These are phyloP conservation scores for Ceratosolen solmsi DNA, from an alignment of 1,140 invertebrate species.

Conservation along the genomic window DNA sequence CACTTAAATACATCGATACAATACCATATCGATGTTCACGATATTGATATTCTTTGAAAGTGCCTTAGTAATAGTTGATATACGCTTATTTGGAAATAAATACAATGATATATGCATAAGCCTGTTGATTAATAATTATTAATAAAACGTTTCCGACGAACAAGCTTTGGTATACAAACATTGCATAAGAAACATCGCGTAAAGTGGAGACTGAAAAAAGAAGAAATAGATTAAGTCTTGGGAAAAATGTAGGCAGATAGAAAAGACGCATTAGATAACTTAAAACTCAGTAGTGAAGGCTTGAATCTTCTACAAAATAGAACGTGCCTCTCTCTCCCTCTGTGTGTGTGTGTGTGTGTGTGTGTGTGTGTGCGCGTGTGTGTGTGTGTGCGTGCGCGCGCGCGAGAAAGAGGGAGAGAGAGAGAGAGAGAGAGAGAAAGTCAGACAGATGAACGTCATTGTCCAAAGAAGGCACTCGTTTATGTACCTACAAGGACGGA, in stretches of 20 bases:
- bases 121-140: conserved; percentile 17
- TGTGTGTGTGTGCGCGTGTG: too few relatives aligned
- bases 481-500: conserved; percentile 3
- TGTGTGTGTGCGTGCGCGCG: too few relatives aligned
- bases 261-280: conserved; percentile 2
- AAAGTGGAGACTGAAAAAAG: background rate
- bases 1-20: too few relatives aligned
- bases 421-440: background rate
- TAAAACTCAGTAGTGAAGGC: background rate
- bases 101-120: background rate
- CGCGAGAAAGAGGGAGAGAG: background rate
- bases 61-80: too few relatives aligned
- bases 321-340: too few relatives aligned
- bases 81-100: too few relatives aligned
- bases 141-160: conserved; percentile 9
- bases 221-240: conserved; percentile 8
- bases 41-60: too few relatives aligned
- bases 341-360: too few relatives aligned
- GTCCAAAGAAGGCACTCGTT: conserved; percentile 24
- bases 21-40: too few relatives aligned
- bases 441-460: background rate
- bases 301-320: conserved; percentile 15
- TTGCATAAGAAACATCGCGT: background rate
- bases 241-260: background rate
- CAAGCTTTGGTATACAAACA: background rate